Base-by-base conservation (phyloP, 2,888 invertebrate species). In the Patella depressa region DNA sequence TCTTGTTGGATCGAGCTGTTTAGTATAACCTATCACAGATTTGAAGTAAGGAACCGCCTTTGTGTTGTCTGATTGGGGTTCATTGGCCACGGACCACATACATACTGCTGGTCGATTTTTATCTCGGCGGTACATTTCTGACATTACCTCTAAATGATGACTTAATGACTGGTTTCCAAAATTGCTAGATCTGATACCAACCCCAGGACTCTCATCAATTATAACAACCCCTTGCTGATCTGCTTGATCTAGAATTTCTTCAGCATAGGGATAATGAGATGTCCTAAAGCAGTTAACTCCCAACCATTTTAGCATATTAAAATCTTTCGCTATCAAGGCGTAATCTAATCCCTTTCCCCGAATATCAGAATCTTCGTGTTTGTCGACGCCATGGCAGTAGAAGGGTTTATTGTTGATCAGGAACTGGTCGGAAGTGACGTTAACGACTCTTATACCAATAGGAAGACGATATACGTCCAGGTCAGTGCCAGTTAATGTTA, bases 61-160 rank as follows among this genome's bases (percentile, higher is more conserved):
- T n/a, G 92, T 88, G 76, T 94, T 93, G 79, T 83, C 82, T 0
- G 96, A 95, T 81, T 95, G 93, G 0, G 98, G 98, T 90, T 99
- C 98, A 92, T 99, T 99, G 34, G 98, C 95, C 78, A 98, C 94
- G 4, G 98, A 98, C 99, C 99, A 99, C 94, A 97, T 96, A 79
- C 98, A 94, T 19, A 98, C 98, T 78, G 97, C 96, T 0, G 99
- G 97, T 87, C 97, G 95, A 93, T 99, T 99, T 91, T 97, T 97
- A 92, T 99, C 99, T 74, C 98, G 94, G 17, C 84, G 82, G 7
- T 98, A 95, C 85, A 99, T 92, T 91, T 98, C 97, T 12, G 95
- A 95, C 89, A 98, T 93, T 0, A 98, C 96, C 76, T 94, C 94
- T 90, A 95, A 95, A 92, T 99, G 99, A 83, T 96, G 96, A 15